Base-by-base conservation (phyloP, 2,797 vertebrate species). In the Cynopterus sphinx region DNA sequence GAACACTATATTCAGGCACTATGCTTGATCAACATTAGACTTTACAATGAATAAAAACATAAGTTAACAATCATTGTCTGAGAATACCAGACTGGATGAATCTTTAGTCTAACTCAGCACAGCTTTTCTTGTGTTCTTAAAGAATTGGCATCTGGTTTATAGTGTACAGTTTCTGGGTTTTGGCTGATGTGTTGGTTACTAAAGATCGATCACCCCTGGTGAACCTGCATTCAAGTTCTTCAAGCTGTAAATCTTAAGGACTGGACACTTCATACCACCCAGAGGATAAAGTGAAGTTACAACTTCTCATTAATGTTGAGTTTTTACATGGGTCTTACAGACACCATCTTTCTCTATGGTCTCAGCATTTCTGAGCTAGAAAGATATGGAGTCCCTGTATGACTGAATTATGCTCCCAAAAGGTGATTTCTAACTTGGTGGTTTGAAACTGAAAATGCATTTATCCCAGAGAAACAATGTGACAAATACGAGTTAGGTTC, bases 401-500 rank as follows among this genome's bases (percentile, higher is more conserved):
- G 74, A 49, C 43, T 87, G 36, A 79, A n/a, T 71, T 89, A 43
- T 15, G 19, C 67, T 94, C n/a, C 53, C 61, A n/a, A 28, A 68
- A 74, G 33, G 26, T 89, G 53, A 86, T 78, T 78, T 97, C 89
- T 92, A 57, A 74, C 59, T 88, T 86, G 59, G 68, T 63, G 77
- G 46, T 90, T 87, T 87, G 63, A 93, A 88, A 82, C 26, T 79
- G 77, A 87, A 96, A 91, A 91, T 33, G 28, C 36, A 55, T 82
- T 94, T 96, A 73, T 36, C 22, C 46, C 71, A 68, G 77, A 67
- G 70, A 88, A 77, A 59, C 22, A 15, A 70, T 46, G 78, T 86
- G 83, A 83, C 65, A 88, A 79, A 89, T 67, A 53, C 9, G n/a
- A 7, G 61, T 46, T 61, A 41, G 13, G 43, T 59, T 85, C 73